Evolutionary conservation across 1,140 invertebrate species (phyloP).

Genomic region (Lepeophtheirus salmonis): DNA sequence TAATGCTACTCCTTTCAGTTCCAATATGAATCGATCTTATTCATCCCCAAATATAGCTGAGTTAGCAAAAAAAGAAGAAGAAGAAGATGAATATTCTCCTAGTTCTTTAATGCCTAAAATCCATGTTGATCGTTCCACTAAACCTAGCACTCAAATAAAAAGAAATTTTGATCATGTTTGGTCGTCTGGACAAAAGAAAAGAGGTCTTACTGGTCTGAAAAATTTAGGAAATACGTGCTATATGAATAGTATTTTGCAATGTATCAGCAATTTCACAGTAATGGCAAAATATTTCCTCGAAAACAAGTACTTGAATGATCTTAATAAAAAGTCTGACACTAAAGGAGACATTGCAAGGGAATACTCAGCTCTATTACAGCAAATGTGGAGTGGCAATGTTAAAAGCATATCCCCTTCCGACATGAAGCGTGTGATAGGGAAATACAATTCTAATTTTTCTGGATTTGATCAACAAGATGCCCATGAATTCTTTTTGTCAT

Average conservation of each 20-base stretch:
- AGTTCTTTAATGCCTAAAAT: background rate
- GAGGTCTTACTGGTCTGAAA: conserved; percentile 24
- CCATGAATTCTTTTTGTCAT: conserved; percentile 75
- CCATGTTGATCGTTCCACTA: conserved; percentile 5
- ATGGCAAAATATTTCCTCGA: conserved; percentile 49
- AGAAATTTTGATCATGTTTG: conserved; percentile 5
- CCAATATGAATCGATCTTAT: conserved; percentile 10
- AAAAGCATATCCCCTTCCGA: conserved; percentile 41
- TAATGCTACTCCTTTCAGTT: background rate
- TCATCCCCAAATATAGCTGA: conserved; percentile 13
- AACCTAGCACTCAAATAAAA: background rate
- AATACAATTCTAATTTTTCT: conserved; percentile 53
- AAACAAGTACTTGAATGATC: conserved; percentile 24
- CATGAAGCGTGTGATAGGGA: conserved; percentile 44
- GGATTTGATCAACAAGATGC: conserved; percentile 79
- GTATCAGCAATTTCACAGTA: conserved; percentile 51
- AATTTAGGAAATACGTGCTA: conserved; percentile 40
- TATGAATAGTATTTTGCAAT: conserved; percentile 43
- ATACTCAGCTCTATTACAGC: conserved; percentile 48
- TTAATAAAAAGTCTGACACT: conserved; percentile 7
- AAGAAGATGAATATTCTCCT: background rate
- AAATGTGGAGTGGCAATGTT: conserved; percentile 51
- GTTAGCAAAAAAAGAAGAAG: conserved; percentile 1
- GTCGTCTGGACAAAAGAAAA: background rate
- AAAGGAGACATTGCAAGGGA: conserved; percentile 40